Evolutionary conservation across 2,797 vertebrate genomes (phyloP), one percentile per base, ranked within the genome.

Genomic region (Pagetopsis macropterus): DNA sequence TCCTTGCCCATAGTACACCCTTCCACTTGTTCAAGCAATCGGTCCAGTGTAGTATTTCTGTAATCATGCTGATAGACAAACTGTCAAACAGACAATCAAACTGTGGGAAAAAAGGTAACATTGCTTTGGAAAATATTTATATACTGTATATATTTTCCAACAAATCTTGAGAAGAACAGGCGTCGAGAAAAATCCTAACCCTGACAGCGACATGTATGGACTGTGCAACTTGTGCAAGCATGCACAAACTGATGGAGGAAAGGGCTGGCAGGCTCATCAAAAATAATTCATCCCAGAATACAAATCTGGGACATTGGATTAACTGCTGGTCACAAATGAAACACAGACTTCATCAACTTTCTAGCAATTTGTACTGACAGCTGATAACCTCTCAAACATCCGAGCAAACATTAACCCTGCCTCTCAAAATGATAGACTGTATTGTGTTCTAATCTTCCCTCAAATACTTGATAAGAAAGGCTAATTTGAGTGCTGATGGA

Each of bases 401-500:
- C 82, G 9, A 9, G 70, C 82, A 84, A 87, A 93, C 90, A 89
- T 87, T 90, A 88, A 85, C 85, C 78, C 90, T 85, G 90, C 84
- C 88, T 85, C 87, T 90, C 87, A 80, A 68, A 82, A 79, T 91
- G 90, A 91, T 88, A 37, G 87, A 88, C 85, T 69, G 87, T 76
- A 92, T 93, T 93, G 91, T 89, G 84, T 80, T 81, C 88, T 94
- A 94, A 93, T 94, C 93, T 93, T 76, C 83, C 57, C 82, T 91
- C 88, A 88, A 91, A 91, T 84, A 88, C 84, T 87, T 68, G 90
- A 93, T 91, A 88, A 92, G 91, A 89, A 92, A 91, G 90, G 86
- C 89, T 93, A 81, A 94, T 92, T 91, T 91, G 89, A 91, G 87
- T 57, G 80, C 86, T 89, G 91, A 92, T 90, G 91, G 91, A 89